Conservation (phyloP, 2,888 invertebrate species). For the Xestia sexstrigata region DNA sequence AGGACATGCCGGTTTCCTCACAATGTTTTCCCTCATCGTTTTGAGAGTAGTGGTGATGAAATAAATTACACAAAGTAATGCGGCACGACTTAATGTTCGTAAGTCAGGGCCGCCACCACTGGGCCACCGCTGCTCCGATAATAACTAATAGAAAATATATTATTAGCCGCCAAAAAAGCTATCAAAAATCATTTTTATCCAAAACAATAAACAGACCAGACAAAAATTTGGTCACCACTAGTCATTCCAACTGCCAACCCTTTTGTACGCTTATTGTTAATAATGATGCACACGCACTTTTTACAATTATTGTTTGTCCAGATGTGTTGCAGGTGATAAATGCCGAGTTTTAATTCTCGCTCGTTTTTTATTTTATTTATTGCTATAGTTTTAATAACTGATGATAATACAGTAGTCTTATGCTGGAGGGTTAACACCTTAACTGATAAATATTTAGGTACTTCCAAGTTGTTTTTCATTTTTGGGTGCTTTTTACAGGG, state of each 20-base stretch:
- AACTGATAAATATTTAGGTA: conserved; percentile 11
- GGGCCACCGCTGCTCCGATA: too few species aligned
- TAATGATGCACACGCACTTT: conserved; percentile 28
- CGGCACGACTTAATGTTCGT: too few species aligned
- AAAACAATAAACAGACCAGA: background rate
- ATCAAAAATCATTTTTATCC: background rate
- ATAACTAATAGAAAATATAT: too few species aligned
- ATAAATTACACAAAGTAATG: too few species aligned
- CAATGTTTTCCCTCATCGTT: too few species aligned
- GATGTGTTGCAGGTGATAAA: conserved; percentile 56
- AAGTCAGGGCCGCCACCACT: too few species aligned
- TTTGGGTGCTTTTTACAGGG: background rate
- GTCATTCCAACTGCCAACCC: background rate
- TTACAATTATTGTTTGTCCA: conserved; percentile 53
- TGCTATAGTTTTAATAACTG: conserved; percentile 35
- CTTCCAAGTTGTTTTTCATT: background rate
- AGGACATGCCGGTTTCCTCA: too few species aligned
- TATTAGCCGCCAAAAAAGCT: background rate
- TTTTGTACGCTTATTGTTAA: conserved; percentile 20
- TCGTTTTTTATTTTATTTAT: conserved; percentile 31
- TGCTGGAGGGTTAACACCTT: conserved; percentile 35
- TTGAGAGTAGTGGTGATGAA: too few species aligned
- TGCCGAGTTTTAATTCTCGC: conserved; percentile 31
- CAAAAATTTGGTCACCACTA: conserved; percentile 10
- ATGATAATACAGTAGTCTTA: conserved; percentile 21